Base-by-base conservation (phyloP, 2,888 invertebrate genomes). In the Neoscelio sp. region DNA sequence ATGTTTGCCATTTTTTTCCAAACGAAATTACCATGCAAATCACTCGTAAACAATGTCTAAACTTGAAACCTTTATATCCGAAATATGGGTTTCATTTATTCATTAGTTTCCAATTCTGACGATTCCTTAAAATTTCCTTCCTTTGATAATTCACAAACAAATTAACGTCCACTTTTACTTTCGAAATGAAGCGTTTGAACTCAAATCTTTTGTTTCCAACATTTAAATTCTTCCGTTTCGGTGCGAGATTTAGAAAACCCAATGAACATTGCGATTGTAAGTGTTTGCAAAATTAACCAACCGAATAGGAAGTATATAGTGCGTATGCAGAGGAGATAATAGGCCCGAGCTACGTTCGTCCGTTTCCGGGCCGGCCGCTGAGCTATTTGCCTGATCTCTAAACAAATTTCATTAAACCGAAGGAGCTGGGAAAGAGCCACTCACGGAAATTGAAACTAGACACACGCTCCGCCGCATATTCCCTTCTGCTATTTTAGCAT, bases 401-500 rank as follows among this genome's bases (percentile, higher is more conserved):
- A 80, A 74, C 80, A 75, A 80, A 78, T 80, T 78, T 80, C 74
- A 80, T 78, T 78, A 78, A 75, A 75, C 62, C 58, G 58, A 68
- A 71, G 75, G 38, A 80, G 50, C 44, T 42, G 73, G 65, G 40
- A 70, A 78, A 78, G 75, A 78, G 78, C 60, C 71, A 78, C 77
- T 80, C 74, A 67, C 75, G 78, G 78, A 80, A 80, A 80, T 78
- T 78, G 80, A 75, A 80, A 80, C 68, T 78, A 70, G 77, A 74
- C 28, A 30, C 65, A 68, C 73, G 67, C 70, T 67, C 35, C 20
- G 71, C 26, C 42, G 74, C 62, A 56, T 64, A 64, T 35, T 48
- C 48, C 50, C 58, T 40, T 75, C 67, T 56, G 56, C 80, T 56
- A 64, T 80, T 75, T 64, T 62, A 60, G 46, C 80, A 54, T 65